Percentiles rank a stretch among this genome's conserved stretches.
Evolutionary conservation across 2,797 vertebrate genomes (phyloP).

Genomic region (Onychomys torridus): DNA sequence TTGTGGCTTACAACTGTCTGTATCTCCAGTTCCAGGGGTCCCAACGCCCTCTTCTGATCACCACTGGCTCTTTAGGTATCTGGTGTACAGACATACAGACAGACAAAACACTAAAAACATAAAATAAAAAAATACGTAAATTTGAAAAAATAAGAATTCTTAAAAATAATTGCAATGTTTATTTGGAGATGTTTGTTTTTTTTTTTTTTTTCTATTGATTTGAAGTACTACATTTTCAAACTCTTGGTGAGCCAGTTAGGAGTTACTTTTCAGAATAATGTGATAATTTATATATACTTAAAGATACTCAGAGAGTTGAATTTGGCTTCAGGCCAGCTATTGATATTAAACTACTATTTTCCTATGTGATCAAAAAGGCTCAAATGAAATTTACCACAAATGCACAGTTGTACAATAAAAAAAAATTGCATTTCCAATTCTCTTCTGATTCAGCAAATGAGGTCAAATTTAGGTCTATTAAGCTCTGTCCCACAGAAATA

Average conservation of each 20-base stretch:
- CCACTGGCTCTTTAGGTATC: background rate
- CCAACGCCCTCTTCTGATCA: background rate
- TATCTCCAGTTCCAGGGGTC: background rate
- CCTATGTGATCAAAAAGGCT: background rate
- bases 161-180: background rate
- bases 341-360: constrained; percentile 16
- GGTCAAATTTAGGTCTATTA: background rate
- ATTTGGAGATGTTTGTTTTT: background rate
- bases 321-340: constrained; percentile 49
- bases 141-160: background rate
- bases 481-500: background rate
- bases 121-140: background rate
- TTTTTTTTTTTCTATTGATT: background rate
- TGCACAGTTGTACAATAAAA: background rate
- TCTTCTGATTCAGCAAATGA: constrained; percentile 7
- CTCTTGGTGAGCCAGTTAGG: background rate
- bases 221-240: constrained; percentile 48
- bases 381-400: constrained; percentile 36
- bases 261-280: constrained; percentile 55
- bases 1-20: background rate
- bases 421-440: constrained; percentile 35
- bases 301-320: constrained; percentile 32
- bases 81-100: background rate
- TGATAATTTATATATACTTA: constrained; percentile 58
- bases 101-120: background rate